Evolutionary conservation across 1,140 invertebrate species (phyloP), one percentile per base, ranked within the genome.

Genomic region (Diorhabda elongata): DNA sequence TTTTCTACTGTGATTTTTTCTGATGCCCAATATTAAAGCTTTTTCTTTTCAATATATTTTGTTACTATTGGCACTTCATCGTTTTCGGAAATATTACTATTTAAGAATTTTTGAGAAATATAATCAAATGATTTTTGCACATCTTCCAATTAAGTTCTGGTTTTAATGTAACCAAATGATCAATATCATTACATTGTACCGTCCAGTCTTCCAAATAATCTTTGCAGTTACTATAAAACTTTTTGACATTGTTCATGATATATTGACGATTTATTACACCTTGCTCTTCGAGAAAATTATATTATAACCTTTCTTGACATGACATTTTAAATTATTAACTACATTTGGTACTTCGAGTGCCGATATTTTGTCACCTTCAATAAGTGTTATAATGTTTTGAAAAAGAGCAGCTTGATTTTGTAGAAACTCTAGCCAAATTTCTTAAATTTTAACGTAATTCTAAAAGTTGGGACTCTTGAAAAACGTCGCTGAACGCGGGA

Each of bases 51-150:
- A 66, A 70, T 58, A 61, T 70, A 70, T 70, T 47, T 67, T 67
- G 62, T 70, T 67, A 67, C 8, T 58, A 67, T 67, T 67, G 69
- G 59, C 45, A 58, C 52, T 52, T 66, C 63, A 61, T 70, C 66
- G 67, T 70, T 67, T 70, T 67, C 63, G 63, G 44, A 66, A 69
- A 69, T 69, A 65, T 69, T 67, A 67, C 59, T 67, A 67, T 26
- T 67, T 52, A 8, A 8, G 45, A 52, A 52, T 52, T 52, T 52
- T 42, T 68, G 60, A 26, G 45, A 59, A 69, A 66, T 69, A 63
- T 60, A 58, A 61, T 69, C 68, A 61, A 69, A 69, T 66, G 58
- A 69, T 69, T 69, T 66, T 66, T 66, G 47, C 47, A 52, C 47
- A 52, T 52, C 47, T 52, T 26, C 59, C 59, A 60, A 60, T 60